Evolutionary conservation across 2,888 invertebrate genomes (phyloP), one percentile per base, ranked within the genome.

Genomic region (Eubasilissa splendida): DNA sequence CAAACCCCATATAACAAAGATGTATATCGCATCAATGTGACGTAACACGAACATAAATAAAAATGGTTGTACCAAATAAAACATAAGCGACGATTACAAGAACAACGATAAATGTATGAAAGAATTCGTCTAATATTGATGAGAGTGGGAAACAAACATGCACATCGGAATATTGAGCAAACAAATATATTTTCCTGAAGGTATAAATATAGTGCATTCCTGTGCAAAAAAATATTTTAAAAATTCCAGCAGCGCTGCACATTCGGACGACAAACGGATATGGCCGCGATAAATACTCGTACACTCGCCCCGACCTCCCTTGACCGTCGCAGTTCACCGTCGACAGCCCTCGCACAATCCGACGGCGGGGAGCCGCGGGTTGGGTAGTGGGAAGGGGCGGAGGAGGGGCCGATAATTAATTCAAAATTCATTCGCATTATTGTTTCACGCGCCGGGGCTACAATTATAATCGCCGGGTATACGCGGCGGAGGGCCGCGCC

Each of bases 391-490:
- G 2, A 10, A 14, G 11, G 53, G 31, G 4, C 53, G 5, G 12
- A 9, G 80, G 58, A 22, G 60, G 56, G 71, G 59, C 52, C 59
- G 68, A 53, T 80, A 80, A 75, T 80, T 80, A 56, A 80, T 80
- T 80, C 59, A 50, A 76, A 80, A 74, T 75, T 60, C 31, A 80
- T 80, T 80, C 76, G 75, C 73, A 80, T 80, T 80, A 80, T 76
- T 76, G 80, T 80, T 80, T 80, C 75, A 68, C 68, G 80, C 80
- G 79, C 65, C 22, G 58, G 59, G 22, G 56, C 59, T 14, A 52
- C 75, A 56, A 80, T 80, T 71, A 58, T 58, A 68, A 76, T 66
- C 75, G 76, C 59, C 58, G 56, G 10, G 42, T 59, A 68, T 68
- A 50, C 76, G 66, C 66, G 75, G 66, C 56, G 58, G 22, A 22